phyloP scores from a whole-genome alignment of 2,797 vertebrate species.

The Margarornis squamiger region DNA sequence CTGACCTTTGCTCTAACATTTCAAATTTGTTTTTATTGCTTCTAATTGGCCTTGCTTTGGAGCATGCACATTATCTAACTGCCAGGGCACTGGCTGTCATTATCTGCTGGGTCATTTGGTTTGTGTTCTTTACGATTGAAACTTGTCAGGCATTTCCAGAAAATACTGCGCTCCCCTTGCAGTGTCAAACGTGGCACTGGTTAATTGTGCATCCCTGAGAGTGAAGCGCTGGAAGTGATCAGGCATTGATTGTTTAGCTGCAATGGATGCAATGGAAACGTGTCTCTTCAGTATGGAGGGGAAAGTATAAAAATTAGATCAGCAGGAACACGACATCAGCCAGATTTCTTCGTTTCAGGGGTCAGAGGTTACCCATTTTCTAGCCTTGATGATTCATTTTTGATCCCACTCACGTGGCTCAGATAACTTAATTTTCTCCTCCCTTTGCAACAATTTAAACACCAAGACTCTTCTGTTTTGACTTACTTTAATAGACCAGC shows the following conservation, averaged over 20 bases:
- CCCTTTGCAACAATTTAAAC: slow-evolving; percentile 1
- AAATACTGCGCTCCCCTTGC: background rate
- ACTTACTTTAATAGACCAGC: background rate
- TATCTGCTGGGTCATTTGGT: slow-evolving; percentile 46
- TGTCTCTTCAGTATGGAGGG: background rate
- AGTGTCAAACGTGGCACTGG: background rate
- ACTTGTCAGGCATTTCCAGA: slow-evolving; percentile 18
- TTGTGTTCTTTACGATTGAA: slow-evolving; percentile 27
- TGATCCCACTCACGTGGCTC: background rate
- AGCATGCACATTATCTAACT: slow-evolving; percentile 13
- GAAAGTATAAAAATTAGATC: slow-evolving; percentile 35
- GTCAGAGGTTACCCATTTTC: slow-evolving; percentile 41
- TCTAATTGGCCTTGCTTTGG: slow-evolving; percentile 60
- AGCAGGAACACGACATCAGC: background rate
- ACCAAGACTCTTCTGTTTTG: background rate
- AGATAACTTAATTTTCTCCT: background rate
- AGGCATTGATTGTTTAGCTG: slow-evolving; percentile 28
- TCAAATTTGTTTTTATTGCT: slow-evolving; percentile 56
- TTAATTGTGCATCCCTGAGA: slow-evolving; percentile 45
- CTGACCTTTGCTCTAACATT: slow-evolving; percentile 53
- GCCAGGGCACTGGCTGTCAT: slow-evolving; percentile 25
- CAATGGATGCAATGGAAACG: background rate
- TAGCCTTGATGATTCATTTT: slow-evolving; percentile 46
- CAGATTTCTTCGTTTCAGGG: slow-evolving; percentile 11
- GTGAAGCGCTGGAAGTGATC: slow-evolving; percentile 30